Evolutionary conservation across 1,140 invertebrate genomes (phyloP).

Genomic region (Laupala kohalensis): DNA sequence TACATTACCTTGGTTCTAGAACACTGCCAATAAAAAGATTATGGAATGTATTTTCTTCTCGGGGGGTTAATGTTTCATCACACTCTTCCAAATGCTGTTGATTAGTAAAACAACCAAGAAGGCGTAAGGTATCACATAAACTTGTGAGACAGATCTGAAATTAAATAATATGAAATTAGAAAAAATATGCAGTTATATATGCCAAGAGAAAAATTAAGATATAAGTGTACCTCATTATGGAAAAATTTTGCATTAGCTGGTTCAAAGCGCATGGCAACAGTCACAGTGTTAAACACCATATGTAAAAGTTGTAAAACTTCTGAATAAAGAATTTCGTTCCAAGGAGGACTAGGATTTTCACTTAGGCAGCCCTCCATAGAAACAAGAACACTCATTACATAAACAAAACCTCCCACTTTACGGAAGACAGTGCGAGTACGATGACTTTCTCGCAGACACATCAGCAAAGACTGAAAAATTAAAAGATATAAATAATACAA

Average conservation of each 20-base stretch:
- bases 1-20: conserved; percentile 41
- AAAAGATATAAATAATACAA: neutral
- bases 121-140: conserved; percentile 77
- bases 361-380: conserved; percentile 76
- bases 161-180: no score
- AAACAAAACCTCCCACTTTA: conserved; percentile 91
- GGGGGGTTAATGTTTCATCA: conserved; percentile 19
- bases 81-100: conserved; percentile 37
- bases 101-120: conserved; percentile 78
- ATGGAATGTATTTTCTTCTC: conserved; percentile 37
- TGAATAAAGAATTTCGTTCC: conserved; percentile 29
- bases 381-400: conserved; percentile 89
- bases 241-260: conserved; percentile 98
- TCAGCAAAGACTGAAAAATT: conserved; percentile 52
- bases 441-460: conserved; percentile 86
- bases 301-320: conserved; percentile 62
- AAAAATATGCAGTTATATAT: neutral
- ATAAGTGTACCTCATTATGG: conserved; percentile 64
- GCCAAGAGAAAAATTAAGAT: neutral
- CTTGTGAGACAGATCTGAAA: conserved; percentile 74
- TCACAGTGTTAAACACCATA: conserved; percentile 88
- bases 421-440: conserved; percentile 90
- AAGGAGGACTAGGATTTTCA: conserved; percentile 20
- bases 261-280: conserved; percentile 96
- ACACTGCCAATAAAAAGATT: conserved; percentile 60